These are phyloP conservation scores for Sebastes variabilis DNA, from an alignment of 2,797 vertebrate species.

Conservation along the genomic window DNA sequence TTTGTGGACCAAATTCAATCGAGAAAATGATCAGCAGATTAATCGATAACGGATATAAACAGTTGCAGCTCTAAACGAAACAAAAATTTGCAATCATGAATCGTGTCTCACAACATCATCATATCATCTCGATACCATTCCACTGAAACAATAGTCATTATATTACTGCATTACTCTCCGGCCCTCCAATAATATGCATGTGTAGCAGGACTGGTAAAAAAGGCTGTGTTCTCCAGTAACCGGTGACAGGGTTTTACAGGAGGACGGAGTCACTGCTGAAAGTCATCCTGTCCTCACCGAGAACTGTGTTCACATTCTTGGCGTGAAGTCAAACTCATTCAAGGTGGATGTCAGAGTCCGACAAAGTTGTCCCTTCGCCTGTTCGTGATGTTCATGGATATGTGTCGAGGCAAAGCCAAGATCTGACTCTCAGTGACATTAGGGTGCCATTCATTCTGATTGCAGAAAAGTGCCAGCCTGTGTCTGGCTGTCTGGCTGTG, in stretches of 20 bases:
- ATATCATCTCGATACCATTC: neutral
- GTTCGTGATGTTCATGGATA: slow-evolving; percentile 42
- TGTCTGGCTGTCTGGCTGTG: neutral
- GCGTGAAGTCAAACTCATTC: slow-evolving; percentile 55
- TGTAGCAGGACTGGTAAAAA: neutral
- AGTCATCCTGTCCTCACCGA: slow-evolving; percentile 50
- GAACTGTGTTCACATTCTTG: slow-evolving; percentile 48
- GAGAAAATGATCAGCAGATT: neutral
- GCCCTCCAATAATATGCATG: neutral
- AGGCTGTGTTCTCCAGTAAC: slow-evolving; percentile 23
- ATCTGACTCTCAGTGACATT: slow-evolving; percentile 23
- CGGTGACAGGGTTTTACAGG: slow-evolving; percentile 26
- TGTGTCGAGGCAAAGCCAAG: slow-evolving; percentile 26
- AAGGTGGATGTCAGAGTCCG: slow-evolving; percentile 45
- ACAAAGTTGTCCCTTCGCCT: slow-evolving; percentile 38
- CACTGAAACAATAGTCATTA: neutral
- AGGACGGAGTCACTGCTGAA: slow-evolving; percentile 34
- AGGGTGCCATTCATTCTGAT: slow-evolving; percentile 14
- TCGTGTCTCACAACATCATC: neutral
- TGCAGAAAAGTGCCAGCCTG: neutral
- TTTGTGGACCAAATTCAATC: neutral
- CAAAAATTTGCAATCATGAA: neutral
- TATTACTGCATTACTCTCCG: neutral
- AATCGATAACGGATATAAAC: neutral
- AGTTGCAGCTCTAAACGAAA: neutral